phyloP scores from a whole-genome alignment of 2,113 vertebrate genomes.

The Apodemus speciosus region DNA sequence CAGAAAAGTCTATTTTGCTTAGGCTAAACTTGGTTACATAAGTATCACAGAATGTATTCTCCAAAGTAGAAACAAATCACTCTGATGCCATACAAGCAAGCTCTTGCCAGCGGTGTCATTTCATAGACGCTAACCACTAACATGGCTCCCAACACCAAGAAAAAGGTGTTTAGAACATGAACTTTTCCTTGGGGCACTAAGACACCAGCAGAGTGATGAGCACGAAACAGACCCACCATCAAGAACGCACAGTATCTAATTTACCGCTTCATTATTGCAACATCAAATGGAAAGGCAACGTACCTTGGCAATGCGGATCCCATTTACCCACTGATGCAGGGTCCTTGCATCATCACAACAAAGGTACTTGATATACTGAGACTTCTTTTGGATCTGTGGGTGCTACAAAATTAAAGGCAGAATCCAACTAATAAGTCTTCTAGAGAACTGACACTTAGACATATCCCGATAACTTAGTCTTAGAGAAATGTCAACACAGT shows the following conservation, averaged over 20 bases:
- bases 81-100: neutral
- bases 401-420: conserved; percentile 86
- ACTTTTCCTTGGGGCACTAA: neutral
- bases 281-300: neutral
- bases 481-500: neutral
- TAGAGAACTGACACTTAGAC: conserved; percentile 37
- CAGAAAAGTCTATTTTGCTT: neutral
- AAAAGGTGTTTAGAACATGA: neutral
- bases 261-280: neutral
- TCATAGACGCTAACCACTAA: conserved; percentile 19
- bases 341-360: conserved; percentile 97
- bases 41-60: neutral
- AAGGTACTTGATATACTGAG: conserved; percentile 98
- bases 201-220: conserved; percentile 35
- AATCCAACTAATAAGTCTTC: conserved; percentile 18
- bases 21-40: neutral
- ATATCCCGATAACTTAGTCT: neutral
- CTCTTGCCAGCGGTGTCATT: conserved; percentile 28
- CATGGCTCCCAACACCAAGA: neutral
- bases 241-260: neutral
- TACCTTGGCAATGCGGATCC: conserved; percentile 98
- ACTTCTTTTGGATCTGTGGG: conserved; percentile 99
- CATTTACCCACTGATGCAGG: conserved; percentile 98
- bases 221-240: neutral
- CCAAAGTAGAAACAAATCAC: conserved; percentile 44